phyloP scores from a whole-genome alignment of 2,888 invertebrate genomes.

The Caenorhabditis sp. region DNA sequence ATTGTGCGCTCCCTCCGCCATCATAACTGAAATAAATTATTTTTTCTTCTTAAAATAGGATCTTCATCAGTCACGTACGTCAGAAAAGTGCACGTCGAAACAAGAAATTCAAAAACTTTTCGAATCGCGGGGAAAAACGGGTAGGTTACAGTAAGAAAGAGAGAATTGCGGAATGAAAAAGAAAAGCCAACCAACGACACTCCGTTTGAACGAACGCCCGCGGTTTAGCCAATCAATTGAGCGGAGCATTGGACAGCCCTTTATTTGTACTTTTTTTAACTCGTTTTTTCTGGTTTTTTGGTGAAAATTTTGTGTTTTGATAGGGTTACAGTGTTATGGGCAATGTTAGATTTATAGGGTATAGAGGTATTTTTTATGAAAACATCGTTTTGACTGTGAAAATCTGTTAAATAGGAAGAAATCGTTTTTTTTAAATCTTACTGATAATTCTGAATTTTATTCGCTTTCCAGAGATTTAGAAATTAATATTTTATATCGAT shows the following conservation, averaged over 20 bases:
- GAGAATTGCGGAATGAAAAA: not conserved
- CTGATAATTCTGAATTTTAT: too few relatives aligned
- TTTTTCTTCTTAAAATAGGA: not conserved
- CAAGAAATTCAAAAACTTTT: not conserved
- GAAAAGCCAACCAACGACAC: conserved; percentile 13
- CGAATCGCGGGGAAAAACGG: not conserved
- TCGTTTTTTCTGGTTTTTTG: not conserved
- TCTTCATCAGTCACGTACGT: not conserved
- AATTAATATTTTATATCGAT: too few relatives aligned
- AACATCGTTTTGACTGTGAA: too few relatives aligned
- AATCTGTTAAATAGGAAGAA: not conserved
- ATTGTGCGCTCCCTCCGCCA: not conserved
- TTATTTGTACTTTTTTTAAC: not conserved
- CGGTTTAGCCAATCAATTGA: conserved; percentile 1
- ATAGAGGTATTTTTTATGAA: too few relatives aligned
- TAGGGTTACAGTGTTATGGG: too few relatives aligned
- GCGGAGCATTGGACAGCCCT: conserved; percentile 3
- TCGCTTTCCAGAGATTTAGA: too few relatives aligned
- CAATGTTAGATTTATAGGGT: too few relatives aligned
- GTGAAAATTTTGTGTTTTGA: not conserved
- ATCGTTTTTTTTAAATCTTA: not conserved
- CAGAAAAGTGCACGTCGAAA: not conserved
- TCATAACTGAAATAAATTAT: not conserved
- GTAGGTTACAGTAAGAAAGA: not conserved
- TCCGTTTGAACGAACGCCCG: not conserved